These are phyloP conservation scores for Oreochromis niloticus DNA, from an alignment of 2,113 vertebrate species.

Conservation along the genomic window DNA sequence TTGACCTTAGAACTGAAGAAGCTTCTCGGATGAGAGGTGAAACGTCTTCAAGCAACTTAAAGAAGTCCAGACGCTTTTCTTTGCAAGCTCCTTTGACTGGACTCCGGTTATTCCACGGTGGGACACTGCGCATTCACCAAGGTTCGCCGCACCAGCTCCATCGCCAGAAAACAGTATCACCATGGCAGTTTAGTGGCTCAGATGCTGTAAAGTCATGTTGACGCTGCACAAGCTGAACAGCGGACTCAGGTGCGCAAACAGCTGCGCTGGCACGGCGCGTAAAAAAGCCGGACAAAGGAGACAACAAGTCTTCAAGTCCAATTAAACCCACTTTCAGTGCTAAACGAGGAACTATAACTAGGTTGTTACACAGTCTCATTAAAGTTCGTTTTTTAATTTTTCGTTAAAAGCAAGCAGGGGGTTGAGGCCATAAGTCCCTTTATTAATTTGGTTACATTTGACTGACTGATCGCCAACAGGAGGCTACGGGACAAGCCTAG, in stretches of 20 bases:
- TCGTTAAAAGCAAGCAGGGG: neutral
- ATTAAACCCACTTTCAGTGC: neutral
- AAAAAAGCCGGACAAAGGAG: neutral
- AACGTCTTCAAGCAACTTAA: too few species aligned
- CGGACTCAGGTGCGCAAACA: conserved; percentile 24
- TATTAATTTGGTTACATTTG: neutral
- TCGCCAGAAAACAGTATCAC: neutral
- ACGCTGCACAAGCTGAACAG: neutral
- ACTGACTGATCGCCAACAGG: neutral
- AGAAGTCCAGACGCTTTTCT: too few species aligned
- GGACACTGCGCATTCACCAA: conserved; percentile 10
- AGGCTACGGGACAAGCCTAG: neutral
- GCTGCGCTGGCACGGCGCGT: neutral
- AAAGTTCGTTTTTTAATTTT: neutral
- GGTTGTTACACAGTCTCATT: neutral
- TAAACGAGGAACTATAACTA: neutral
- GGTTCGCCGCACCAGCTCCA: neutral
- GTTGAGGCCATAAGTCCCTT: neutral
- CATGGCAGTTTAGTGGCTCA: neutral
- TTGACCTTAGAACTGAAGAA: too few species aligned
- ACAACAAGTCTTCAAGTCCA: conserved; percentile 44
- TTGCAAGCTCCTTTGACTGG: neutral
- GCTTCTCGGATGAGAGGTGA: too few species aligned
- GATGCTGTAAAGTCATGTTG: conserved; percentile 10
- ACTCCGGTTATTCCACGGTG: conserved; percentile 30